Percentiles rank a stretch among this genome's conserved stretches.
phyloP scores from a whole-genome alignment of 2,113 vertebrate genomes.

The Columbina picui region DNA sequence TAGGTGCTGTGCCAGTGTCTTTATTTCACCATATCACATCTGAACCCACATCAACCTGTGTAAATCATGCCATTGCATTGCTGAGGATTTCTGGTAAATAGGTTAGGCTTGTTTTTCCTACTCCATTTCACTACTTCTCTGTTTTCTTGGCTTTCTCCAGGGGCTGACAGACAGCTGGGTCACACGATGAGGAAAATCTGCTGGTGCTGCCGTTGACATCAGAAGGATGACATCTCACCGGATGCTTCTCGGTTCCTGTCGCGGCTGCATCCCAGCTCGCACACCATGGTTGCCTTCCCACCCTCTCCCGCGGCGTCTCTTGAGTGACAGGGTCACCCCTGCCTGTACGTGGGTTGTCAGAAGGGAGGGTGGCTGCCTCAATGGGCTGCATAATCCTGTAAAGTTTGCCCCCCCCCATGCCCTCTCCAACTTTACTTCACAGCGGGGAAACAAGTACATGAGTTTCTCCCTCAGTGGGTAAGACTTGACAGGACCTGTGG shows the following conservation, averaged over 20 bases:
- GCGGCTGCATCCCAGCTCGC: rapidly evolving
- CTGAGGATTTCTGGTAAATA: not conserved
- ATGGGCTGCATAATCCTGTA: not conserved
- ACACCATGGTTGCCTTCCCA: not conserved
- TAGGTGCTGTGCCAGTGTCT: not conserved
- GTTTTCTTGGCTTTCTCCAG: not conserved
- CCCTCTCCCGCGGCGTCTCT: not conserved
- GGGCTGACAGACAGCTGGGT: not conserved
- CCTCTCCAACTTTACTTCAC: not conserved
- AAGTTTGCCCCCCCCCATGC: not conserved
- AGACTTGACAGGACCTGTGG: not conserved
- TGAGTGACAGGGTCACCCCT: not conserved
- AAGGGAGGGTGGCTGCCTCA: rapidly evolving
- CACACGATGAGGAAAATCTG: rapidly evolving
- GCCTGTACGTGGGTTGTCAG: rapidly evolving
- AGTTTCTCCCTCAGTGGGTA: not conserved
- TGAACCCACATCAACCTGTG: not conserved
- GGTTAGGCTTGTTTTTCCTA: not conserved
- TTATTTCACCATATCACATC: not conserved
- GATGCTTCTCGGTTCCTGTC: rapidly evolving
- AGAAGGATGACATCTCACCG: not conserved
- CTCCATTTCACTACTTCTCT: not conserved
- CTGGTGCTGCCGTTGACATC: rapidly evolving
- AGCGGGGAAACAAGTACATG: not conserved
- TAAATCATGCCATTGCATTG: not conserved